Evolutionary conservation across 2,797 vertebrate genomes (phyloP), one percentile per base, ranked within the genome.

Genomic region (Tachyglossus aculeatus): DNA sequence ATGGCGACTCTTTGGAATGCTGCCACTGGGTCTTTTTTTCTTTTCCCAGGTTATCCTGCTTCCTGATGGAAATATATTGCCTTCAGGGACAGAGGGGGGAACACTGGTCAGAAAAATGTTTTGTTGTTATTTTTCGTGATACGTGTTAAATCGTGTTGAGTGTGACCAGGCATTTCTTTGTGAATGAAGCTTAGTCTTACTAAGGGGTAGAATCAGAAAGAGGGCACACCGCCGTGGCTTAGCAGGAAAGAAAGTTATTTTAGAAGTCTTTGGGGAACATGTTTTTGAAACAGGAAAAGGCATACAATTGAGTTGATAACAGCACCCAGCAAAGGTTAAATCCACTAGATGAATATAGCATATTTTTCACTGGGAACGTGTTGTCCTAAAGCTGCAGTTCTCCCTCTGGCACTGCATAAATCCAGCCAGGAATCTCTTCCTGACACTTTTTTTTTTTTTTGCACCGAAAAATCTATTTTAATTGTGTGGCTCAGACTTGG

Each of bases 281-380:
- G 87, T 88, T 88, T 88, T 74, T 86, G 77, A 81, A 88, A 90
- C 88, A 86, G 88, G 88, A 90, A 90, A 86, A 88, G 88, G 88
- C 85, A 89, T 43, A 77, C 84, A 70, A 62, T 71, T 60, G 74
- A 34, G 66, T 83, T 84, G 86, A 90, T 90, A 88, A 88, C 74
- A 82, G 84, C 71, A 41, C 73, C 56, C 66, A 9, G 6, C 21
- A 73, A 82, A 87, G 69, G 73, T 74, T 83, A 67, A 67, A n/a
- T 62, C 38, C 53, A 2, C 67, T 24, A 74, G 58, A 80, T 66
- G 71, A 74, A 19, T 67, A 81, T 77, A 80, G 81, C 76, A 58
- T 78, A 68, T 32, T 52, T 61, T 56, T 78, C 74, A 66, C 57
- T 51, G 37, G 63, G 83, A 81, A 87, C 70, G 61, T 50, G 65